Conservation (phyloP, 2,113 vertebrate species). For the Dipodomys ordii region DNA sequence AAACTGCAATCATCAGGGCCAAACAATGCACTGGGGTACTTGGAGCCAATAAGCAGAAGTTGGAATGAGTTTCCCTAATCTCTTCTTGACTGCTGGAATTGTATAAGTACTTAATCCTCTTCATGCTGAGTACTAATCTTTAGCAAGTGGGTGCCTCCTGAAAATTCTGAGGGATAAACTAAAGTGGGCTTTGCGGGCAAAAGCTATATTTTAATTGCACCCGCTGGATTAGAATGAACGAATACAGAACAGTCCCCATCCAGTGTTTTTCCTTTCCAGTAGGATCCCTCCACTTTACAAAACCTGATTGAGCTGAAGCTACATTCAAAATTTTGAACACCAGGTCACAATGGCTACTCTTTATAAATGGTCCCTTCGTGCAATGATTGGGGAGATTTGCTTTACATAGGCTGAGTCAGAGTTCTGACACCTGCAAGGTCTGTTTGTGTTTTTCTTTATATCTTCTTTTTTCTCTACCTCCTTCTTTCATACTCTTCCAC, state of each 20-base stretch:
- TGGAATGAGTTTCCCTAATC: conserved; percentile 58
- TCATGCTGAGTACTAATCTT: conserved; percentile 59
- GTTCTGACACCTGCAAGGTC: neutral
- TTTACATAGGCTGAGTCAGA: neutral
- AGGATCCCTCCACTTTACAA: neutral
- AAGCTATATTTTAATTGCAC: conserved; percentile 57
- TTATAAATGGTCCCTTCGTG: neutral
- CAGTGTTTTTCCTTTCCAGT: neutral
- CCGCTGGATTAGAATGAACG: neutral
- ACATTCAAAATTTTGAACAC: neutral
- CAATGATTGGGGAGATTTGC: neutral
- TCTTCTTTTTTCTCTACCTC: no score
- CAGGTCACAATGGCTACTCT: neutral
- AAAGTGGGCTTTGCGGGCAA: conserved; percentile 42
- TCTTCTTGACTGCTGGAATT: conserved; percentile 58
- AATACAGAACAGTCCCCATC: neutral
- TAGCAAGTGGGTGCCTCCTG: conserved; percentile 48
- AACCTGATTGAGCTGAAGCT: neutral
- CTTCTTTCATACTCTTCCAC: no score
- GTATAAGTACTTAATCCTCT: conserved; percentile 63
- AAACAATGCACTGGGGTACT: neutral
- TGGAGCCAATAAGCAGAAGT: conserved; percentile 25
- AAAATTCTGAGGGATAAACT: conserved; percentile 54
- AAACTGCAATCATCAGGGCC: conserved; percentile 9
- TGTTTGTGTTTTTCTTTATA: neutral